Evolutionary conservation across 2,888 invertebrate genomes (phyloP).

Genomic region (Margaritifera margaritifera): DNA sequence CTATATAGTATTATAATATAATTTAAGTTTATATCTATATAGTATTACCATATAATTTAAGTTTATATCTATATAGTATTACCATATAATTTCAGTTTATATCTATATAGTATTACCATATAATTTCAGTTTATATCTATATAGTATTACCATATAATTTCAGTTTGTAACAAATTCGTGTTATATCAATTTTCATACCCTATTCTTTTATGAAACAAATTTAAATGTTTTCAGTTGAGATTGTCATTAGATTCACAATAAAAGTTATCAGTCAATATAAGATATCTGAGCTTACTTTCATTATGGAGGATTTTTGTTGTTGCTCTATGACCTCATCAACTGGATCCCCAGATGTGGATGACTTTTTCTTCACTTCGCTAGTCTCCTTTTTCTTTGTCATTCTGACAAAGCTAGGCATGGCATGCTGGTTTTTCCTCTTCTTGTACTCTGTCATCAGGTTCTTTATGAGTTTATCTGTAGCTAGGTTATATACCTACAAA

Average conservation of each 20-base stretch:
- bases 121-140: no score
- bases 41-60: no score
- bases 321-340: constrained; percentile 78
- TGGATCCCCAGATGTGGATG: constrained; percentile 43
- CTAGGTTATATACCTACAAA: constrained; percentile 71
- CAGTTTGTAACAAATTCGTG: no score
- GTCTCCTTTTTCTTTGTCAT: constrained; percentile 35
- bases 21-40: no score
- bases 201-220: no score
- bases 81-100: no score
- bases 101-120: no score
- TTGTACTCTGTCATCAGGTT: constrained; percentile 76
- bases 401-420: constrained; percentile 71
- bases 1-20: no score
- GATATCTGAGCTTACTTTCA: constrained; percentile 80
- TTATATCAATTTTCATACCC: no score
- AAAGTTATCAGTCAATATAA: neutral
- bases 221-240: no score
- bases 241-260: neutral
- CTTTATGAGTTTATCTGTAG: constrained; percentile 74
- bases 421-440: constrained; percentile 75
- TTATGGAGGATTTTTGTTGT: constrained; percentile 86
- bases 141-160: no score
- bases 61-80: no score
- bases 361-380: constrained; percentile 26